Percentiles rank a stretch among this genome's conserved stretches.
Evolutionary conservation across 2,888 invertebrate species (phyloP).

Genomic region (Neoascia interrupta): DNA sequence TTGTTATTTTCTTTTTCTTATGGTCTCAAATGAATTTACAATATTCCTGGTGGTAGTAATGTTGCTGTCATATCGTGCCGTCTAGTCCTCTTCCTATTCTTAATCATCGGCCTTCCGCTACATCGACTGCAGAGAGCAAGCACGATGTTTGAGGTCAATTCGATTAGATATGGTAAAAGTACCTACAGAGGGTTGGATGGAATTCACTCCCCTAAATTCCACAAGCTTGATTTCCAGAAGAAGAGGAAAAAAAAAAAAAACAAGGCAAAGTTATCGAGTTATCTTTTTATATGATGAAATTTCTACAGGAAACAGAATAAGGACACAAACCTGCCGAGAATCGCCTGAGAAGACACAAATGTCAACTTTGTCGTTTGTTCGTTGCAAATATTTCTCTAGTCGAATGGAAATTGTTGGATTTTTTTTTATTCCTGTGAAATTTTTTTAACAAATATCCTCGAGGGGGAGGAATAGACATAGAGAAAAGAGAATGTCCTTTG

Average conservation of each 20-base stretch:
- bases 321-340: conserved; percentile 5
- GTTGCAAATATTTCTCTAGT: conserved; percentile 2
- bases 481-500: not conserved
- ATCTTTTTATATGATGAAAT: conserved; percentile 56
- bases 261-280: conserved; percentile 52
- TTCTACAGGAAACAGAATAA: conserved; percentile 4
- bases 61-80: conserved; percentile 16
- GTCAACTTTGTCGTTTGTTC: conserved; percentile 2
- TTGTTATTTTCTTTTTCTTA: too few relatives aligned
- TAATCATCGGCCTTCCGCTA: conserved; percentile 37
- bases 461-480: not conserved
- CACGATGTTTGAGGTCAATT: conserved; percentile 59
- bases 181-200: not conserved
- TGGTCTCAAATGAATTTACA: conserved; percentile 31
- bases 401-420: conserved; percentile 10
- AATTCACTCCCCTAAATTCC: conserved; percentile 3
- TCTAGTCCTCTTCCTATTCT: conserved; percentile 3
- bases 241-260: too few relatives aligned
- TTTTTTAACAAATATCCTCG: conserved; percentile 16
- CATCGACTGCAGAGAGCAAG: conserved; percentile 36
- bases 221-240: not conserved
- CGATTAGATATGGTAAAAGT: conserved; percentile 60
- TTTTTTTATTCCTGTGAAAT: conserved; percentile 9
- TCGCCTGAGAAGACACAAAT: conserved; percentile 3
- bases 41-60: conserved; percentile 54